Evolutionary conservation across 2,797 vertebrate genomes (phyloP), one percentile per base, ranked within the genome.

Genomic region (Acanthornis magna): DNA sequence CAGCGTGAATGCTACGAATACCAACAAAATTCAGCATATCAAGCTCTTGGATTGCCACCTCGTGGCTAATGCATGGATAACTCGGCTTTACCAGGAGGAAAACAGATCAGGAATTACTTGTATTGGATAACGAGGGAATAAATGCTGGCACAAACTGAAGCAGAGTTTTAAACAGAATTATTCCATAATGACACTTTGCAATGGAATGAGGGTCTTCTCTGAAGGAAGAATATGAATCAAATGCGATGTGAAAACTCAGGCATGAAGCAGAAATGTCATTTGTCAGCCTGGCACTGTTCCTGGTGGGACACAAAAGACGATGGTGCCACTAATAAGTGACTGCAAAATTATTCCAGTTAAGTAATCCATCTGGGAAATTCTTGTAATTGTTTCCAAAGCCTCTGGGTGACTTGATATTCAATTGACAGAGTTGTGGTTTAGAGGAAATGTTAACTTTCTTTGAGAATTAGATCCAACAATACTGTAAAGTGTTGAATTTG

Each of bases 1-100:
- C 10, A 3, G 29, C 0, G 0, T 0, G 19, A 53, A 26, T 0
- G 34, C 50, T 5, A 11, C 1, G 0, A 32, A 32, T 1, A 2
- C 4, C 27, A 32, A 11, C 55, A 38, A 55, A 42, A 58, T 34
- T 20, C 7, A 40, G 51, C 30, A 11, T 87, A 1, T 10, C 32
- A 25, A 91, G 58, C 58, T 91, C 91, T n/a, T 86, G 23, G 27
- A 92, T 65, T 93, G 95, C 95, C 96, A 93, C 73, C 95, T 83
- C 17, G 91, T 96, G 96, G 95, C 73, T 70, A 30, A 29, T 0
- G 6, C 19, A 8, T 1, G 11, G 10, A 66, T 29, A 58, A 43
- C 62, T 7, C 13, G 53, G 29, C 32, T 82, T 29, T 26, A 9
- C 3, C 5, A 3, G 2, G 8, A 79, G 10, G 20, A 19, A 5